phyloP scores from a whole-genome alignment of 2,113 vertebrate genomes.

The Periophthalmus modestus region DNA sequence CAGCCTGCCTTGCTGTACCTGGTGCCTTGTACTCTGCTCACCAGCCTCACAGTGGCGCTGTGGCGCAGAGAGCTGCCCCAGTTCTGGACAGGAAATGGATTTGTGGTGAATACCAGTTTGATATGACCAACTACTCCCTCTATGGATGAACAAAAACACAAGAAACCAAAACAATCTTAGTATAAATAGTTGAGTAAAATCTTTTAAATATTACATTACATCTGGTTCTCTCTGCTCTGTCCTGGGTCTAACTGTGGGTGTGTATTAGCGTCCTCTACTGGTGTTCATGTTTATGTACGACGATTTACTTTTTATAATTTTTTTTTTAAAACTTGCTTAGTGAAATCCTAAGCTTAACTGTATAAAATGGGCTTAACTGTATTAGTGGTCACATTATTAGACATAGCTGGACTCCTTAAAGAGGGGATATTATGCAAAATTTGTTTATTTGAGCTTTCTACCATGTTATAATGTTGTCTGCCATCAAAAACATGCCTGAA shows the following conservation, averaged over 20 bases:
- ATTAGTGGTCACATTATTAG: background rate
- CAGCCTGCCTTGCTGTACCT: conserved; percentile 95
- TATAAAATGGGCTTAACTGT: background rate
- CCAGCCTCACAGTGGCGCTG: conserved; percentile 87
- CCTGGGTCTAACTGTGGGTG: conserved; percentile 57
- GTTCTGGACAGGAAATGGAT: conserved; percentile 98
- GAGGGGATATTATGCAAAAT: too few species aligned
- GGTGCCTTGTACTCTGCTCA: conserved; percentile 94
- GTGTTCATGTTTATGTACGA: conserved; percentile 18
- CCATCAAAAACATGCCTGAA: too few species aligned
- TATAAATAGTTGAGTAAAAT: conserved; percentile 88
- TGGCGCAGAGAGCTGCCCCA: conserved; percentile 88
- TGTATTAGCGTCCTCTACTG: conserved; percentile 61
- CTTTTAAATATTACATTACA: conserved; percentile 51
- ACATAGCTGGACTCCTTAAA: background rate
- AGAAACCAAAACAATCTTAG: conserved; percentile 54
- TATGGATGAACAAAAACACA: conserved; percentile 45
- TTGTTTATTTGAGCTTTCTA: too few species aligned
- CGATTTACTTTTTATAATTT: background rate
- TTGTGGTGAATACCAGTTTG: conserved; percentile 99
- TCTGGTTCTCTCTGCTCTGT: conserved; percentile 55
- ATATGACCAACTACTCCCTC: conserved; percentile 85
- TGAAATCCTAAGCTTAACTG: background rate
- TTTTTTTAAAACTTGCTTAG: background rate
- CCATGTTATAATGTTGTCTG: too few species aligned